Conservation (phyloP, 2,113 vertebrate species). For the Pampusana beccarii region DNA sequence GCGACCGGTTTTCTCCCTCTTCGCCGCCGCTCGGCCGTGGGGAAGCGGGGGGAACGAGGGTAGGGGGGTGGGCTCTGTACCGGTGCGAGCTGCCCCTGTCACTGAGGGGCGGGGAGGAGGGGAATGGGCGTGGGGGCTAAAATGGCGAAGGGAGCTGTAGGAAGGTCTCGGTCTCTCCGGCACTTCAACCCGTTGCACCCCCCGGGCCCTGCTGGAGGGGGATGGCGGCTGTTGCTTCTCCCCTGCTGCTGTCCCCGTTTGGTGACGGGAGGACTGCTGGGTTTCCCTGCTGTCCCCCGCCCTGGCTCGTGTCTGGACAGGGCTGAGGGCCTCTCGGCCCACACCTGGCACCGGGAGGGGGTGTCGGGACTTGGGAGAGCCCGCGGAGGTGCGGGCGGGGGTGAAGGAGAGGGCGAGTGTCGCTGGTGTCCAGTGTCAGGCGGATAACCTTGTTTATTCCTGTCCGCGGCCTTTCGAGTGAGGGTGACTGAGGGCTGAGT, state of each 20-base stretch:
- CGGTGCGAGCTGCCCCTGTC: background rate
- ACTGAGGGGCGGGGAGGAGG: conserved; percentile 11
- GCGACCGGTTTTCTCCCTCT: background rate
- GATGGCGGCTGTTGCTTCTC: conserved; percentile 10
- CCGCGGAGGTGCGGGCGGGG: background rate
- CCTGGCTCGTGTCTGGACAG: background rate
- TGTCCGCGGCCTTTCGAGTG: background rate
- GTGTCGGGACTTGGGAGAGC: background rate
- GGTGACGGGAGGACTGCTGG: background rate
- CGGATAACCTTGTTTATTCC: conserved; percentile 58
- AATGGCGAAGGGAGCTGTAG: conserved; percentile 48
- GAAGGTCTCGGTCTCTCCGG: background rate
- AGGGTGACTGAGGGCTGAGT: conserved; percentile 17
- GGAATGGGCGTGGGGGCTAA: conserved; percentile 61
- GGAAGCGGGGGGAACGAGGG: background rate
- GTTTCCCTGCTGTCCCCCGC: background rate
- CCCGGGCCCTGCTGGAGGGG: background rate
- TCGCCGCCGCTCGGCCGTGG: background rate
- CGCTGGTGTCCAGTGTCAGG: background rate
- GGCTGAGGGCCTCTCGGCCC: background rate
- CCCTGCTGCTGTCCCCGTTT: background rate
- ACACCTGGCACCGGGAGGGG: background rate
- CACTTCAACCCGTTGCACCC: background rate
- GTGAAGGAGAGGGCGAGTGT: background rate
- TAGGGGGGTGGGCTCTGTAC: background rate